A percentile compares a stretch with the other conserved stretches of the same genome.
phyloP scores from a whole-genome alignment of 2,113 vertebrate species.

The Cephalophus harveyi region DNA sequence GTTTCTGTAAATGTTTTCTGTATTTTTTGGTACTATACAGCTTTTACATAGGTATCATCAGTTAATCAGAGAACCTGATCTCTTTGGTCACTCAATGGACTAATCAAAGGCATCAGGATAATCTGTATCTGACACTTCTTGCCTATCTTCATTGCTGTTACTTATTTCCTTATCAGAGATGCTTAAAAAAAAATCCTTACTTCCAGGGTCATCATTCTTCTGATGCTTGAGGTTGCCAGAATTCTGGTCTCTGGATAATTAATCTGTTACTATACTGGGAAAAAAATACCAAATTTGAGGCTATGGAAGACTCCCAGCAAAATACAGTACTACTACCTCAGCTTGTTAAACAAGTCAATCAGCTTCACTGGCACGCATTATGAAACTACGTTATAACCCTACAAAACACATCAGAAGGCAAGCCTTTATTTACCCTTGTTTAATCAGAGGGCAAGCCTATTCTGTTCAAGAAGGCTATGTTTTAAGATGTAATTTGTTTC shows the following conservation, averaged over 20 bases:
- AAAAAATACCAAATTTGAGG: conserved; percentile 19
- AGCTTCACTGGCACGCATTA: background rate
- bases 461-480: background rate
- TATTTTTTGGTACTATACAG: background rate
- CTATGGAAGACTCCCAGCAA: background rate
- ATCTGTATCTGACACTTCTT: background rate
- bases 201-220: conserved; percentile 16
- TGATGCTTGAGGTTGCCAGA: conserved; percentile 3
- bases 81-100: background rate
- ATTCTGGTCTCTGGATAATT: conserved; percentile 41
- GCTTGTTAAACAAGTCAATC: background rate
- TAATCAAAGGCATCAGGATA: background rate
- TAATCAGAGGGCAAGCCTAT: background rate
- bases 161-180: conserved; percentile 34
- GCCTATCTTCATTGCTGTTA: background rate
- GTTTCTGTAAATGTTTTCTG: background rate
- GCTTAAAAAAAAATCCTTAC: conserved; percentile 27
- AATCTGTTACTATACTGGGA: conserved; percentile 18
- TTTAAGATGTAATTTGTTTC: background rate
- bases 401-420: background rate
- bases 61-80: background rate
- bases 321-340: background rate
- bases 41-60: background rate
- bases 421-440: background rate
- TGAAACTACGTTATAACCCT: background rate